A percentile compares a stretch with the other conserved stretches of the same genome.
These are phyloP conservation scores for Phalloptychus januarius DNA, from an alignment of 2,797 vertebrate species.

Conservation along the genomic window DNA sequence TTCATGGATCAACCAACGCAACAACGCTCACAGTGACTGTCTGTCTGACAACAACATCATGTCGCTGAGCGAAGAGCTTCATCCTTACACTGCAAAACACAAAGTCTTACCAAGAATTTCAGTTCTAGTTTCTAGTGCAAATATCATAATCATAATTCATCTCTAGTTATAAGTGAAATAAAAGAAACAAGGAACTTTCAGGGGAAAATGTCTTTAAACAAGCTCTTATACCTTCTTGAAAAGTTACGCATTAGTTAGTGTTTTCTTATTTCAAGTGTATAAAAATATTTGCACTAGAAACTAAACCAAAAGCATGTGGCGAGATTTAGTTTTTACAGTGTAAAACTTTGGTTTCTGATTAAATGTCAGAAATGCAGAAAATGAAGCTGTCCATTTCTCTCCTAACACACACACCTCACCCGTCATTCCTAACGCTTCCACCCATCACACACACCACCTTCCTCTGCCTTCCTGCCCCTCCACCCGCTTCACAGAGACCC, in stretches of 20 bases:
- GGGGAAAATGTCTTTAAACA: no score
- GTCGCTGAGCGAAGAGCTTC: conserved; percentile 53
- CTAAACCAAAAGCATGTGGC: no score
- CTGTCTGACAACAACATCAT: conserved; percentile 51
- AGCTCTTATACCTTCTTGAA: no score
- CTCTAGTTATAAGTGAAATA: no score
- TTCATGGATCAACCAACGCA: conserved; percentile 39
- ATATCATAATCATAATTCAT: no score
- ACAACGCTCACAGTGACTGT: conserved; percentile 53
- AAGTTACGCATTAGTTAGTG: no score
- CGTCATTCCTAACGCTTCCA: conserved; percentile 47
- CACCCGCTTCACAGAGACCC: conserved; percentile 80
- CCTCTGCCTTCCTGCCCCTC: conserved; percentile 50
- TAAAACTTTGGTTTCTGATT: conserved; percentile 22
- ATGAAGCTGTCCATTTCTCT: conserved; percentile 51
- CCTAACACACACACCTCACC: conserved; percentile 23
- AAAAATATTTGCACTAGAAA: no score
- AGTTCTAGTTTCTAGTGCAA: no score
- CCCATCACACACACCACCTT: conserved; percentile 51
- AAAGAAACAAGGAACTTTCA: no score
- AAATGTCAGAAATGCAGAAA: conserved; percentile 32
- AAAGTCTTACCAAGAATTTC: no score
- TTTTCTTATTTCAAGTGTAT: no score
- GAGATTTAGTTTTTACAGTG: not conserved
- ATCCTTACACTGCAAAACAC: conserved; percentile 17